phyloP scores from a whole-genome alignment of 2,113 vertebrate genomes.

The Redunca redunca region DNA sequence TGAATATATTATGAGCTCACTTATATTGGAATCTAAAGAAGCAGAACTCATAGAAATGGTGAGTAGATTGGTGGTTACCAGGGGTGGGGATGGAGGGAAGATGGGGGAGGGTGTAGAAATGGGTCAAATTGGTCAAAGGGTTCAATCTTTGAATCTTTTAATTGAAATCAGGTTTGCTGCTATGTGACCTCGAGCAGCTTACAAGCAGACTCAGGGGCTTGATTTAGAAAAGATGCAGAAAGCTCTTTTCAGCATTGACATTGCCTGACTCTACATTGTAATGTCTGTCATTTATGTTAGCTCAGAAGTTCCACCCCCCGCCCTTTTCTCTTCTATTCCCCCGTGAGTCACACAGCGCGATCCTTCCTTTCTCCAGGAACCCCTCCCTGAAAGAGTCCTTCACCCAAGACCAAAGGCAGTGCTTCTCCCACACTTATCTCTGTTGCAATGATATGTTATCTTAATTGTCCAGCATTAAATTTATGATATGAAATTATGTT shows the following conservation, averaged over 20 bases:
- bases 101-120: neutral
- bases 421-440: neutral
- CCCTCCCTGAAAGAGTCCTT: neutral
- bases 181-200: neutral
- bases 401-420: neutral
- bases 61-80: neutral
- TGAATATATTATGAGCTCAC: neutral
- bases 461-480: neutral
- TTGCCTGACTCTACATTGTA: neutral
- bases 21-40: neutral
- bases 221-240: neutral
- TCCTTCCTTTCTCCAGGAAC: neutral
- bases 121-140: neutral
- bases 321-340: neutral
- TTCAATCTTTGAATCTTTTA: neutral
- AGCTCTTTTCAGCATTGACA: neutral
- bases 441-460: neutral
- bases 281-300: neutral
- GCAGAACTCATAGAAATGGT: neutral
- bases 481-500: neutral
- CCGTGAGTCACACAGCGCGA: accelerated
- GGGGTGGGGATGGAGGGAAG: too few relatives aligned
- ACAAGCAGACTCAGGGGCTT: neutral
- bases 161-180: neutral
- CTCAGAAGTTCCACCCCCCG: neutral